These are phyloP conservation scores for Brachyhypopomus occidentalis DNA, from an alignment of 2,113 vertebrate genomes.

Conservation along the genomic window DNA sequence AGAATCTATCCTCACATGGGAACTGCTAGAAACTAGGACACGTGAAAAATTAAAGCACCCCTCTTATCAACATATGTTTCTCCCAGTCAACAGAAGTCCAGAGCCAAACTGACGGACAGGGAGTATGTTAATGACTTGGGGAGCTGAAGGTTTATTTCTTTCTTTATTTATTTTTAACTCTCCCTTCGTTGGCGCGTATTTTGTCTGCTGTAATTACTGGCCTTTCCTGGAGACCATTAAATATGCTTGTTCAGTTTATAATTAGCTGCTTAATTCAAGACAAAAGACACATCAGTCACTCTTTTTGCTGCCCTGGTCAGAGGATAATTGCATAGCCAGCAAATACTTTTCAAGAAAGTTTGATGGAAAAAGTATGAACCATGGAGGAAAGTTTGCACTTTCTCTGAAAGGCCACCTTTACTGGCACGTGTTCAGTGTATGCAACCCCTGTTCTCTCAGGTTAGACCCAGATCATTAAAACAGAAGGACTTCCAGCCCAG, in stretches of 20 bases:
- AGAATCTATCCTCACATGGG: constrained; percentile 41
- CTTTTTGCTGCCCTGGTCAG: constrained; percentile 49
- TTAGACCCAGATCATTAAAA: constrained; percentile 26
- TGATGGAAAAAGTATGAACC: not conserved
- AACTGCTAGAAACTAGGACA: constrained; percentile 70
- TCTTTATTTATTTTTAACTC: not conserved
- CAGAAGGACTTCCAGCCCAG: not conserved
- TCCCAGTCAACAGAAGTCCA: constrained; percentile 51
- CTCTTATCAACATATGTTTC: constrained; percentile 75
- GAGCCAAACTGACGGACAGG: constrained; percentile 41
- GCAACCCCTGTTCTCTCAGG: constrained; percentile 9
- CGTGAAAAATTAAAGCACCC: constrained; percentile 76
- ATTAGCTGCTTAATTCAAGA: constrained; percentile 54
- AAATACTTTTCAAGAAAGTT: constrained; percentile 37
- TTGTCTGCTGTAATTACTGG: constrained; percentile 53
- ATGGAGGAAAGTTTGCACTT: constrained; percentile 9
- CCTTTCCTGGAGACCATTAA: constrained; percentile 55
- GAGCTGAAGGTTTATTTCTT: not conserved
- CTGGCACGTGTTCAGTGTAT: constrained; percentile 18
- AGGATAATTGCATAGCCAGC: constrained; percentile 50
- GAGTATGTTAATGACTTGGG: constrained; percentile 30
- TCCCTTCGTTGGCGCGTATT: constrained; percentile 29
- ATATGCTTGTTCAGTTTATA: constrained; percentile 53
- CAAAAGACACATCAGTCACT: constrained; percentile 48
- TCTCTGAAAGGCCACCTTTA: constrained; percentile 5